A percentile compares a stretch with the other conserved stretches of the same genome.
phyloP scores from a whole-genome alignment of 2,113 vertebrate genomes.

The Lamprotornis superbus region DNA sequence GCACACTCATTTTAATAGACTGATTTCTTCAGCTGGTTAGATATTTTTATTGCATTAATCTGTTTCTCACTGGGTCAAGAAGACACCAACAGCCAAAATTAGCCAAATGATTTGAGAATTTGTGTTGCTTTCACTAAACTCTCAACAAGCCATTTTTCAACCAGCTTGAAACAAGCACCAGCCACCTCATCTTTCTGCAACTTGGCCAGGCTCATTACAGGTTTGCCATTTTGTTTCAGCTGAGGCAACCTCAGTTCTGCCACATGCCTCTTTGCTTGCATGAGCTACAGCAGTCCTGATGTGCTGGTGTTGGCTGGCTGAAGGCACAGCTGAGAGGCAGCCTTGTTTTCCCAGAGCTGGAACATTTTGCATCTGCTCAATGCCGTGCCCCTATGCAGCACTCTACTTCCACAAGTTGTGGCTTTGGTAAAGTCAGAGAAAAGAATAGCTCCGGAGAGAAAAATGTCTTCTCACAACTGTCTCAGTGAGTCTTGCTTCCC shows the following conservation, averaged over 20 bases:
- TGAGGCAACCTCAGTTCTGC: neutral
- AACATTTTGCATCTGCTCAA: neutral
- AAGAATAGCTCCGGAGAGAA: neutral
- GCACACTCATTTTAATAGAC: neutral
- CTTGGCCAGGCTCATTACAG: neutral
- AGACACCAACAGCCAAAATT: neutral
- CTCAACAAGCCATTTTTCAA: neutral
- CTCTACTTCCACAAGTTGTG: neutral
- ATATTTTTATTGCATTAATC: neutral
- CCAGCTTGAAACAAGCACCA: neutral
- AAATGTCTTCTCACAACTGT: neutral
- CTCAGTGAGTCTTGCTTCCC: neutral
- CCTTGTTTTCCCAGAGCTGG: fast-evolving
- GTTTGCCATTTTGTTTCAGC: neutral
- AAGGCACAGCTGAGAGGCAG: neutral
- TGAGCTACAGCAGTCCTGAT: neutral
- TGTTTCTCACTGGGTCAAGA: neutral
- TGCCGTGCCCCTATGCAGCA: neutral
- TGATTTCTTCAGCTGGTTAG: neutral
- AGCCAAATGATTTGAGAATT: neutral
- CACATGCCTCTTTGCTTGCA: neutral
- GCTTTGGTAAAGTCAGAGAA: neutral
- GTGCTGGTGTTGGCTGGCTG: neutral
- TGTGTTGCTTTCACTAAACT: neutral
- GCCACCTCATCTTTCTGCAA: neutral